Conservation (phyloP, 2,113 vertebrate species). For the Gopherus flavomarginatus region DNA sequence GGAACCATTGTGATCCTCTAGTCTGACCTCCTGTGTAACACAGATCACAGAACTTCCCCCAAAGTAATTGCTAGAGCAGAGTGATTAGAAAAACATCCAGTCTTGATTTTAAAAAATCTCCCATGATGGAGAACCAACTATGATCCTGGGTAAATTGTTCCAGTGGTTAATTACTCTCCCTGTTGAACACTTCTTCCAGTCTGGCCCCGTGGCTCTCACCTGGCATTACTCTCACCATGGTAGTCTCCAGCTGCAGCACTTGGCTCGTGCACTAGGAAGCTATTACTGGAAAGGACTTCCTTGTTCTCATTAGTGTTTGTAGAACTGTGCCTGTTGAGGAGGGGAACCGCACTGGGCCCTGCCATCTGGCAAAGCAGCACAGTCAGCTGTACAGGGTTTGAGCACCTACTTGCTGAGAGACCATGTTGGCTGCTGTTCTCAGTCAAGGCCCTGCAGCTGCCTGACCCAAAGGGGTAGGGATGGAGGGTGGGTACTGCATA, state of each 20-base stretch:
- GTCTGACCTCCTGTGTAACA: not conserved
- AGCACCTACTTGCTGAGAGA: not conserved
- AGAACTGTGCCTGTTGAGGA: not conserved
- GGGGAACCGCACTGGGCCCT: not conserved
- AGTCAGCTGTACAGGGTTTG: not conserved
- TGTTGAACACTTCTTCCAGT: not conserved
- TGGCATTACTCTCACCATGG: not conserved
- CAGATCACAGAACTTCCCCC: not conserved
- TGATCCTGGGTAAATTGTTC: not conserved
- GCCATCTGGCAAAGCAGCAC: not conserved
- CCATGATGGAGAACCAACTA: not conserved
- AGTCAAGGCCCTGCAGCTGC: not conserved
- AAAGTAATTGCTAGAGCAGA: not conserved
- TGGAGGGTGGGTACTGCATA: not conserved
- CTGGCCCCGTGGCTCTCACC: not conserved
- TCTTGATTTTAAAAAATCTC: not conserved
- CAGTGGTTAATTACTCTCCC: too few species aligned
- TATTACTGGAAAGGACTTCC: not conserved
- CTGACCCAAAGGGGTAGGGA: not conserved
- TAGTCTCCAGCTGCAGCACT: not conserved
- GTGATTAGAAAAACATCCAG: not conserved
- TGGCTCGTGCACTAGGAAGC: not conserved
- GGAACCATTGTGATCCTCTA: not conserved
- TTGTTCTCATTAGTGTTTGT: not conserved
- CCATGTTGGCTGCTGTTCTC: not conserved